Evolutionary conservation across 2,797 vertebrate genomes (phyloP).

Genomic region (Sandelia bainsii): DNA sequence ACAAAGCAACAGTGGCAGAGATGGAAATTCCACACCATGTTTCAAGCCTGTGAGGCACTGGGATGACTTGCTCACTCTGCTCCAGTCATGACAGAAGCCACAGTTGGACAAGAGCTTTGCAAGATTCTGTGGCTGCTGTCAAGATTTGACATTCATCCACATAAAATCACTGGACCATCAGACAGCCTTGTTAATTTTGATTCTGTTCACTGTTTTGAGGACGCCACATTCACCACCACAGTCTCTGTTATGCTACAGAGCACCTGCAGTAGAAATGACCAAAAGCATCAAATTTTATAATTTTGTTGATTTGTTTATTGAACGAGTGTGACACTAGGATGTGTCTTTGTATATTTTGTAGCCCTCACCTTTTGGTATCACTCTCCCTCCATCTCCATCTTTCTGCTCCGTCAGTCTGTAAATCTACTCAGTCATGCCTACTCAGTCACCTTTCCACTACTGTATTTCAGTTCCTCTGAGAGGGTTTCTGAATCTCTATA

Average conservation of each 20-base stretch:
- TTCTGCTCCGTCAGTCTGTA: conserved; percentile 51
- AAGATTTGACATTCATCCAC: conserved; percentile 43
- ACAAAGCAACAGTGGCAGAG: neutral
- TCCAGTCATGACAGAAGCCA: conserved; percentile 36
- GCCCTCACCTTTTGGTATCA: conserved; percentile 16
- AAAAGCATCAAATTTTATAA: neutral
- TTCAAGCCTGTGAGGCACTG: conserved; percentile 6
- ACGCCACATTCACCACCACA: conserved; percentile 5
- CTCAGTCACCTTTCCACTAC: conserved; percentile 25
- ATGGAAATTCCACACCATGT: conserved; percentile 9
- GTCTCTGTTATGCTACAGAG: neutral
- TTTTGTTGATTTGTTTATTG: neutral
- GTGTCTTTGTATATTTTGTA: neutral
- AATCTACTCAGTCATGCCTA: conserved; percentile 53
- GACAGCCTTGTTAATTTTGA: conserved; percentile 37
- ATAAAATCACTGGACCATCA: conserved; percentile 41
- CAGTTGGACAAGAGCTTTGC: conserved; percentile 40
- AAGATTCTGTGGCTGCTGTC: conserved; percentile 43
- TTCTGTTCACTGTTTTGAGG: conserved; percentile 18
- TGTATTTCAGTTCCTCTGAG: conserved; percentile 36
- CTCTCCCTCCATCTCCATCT: conserved; percentile 33
- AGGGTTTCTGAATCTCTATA: neutral
- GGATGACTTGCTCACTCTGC: conserved; percentile 26
- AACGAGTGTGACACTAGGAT: neutral
- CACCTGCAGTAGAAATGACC: neutral